Conservation (phyloP, 2,888 invertebrate genomes). For the Epistrophe eligans region DNA sequence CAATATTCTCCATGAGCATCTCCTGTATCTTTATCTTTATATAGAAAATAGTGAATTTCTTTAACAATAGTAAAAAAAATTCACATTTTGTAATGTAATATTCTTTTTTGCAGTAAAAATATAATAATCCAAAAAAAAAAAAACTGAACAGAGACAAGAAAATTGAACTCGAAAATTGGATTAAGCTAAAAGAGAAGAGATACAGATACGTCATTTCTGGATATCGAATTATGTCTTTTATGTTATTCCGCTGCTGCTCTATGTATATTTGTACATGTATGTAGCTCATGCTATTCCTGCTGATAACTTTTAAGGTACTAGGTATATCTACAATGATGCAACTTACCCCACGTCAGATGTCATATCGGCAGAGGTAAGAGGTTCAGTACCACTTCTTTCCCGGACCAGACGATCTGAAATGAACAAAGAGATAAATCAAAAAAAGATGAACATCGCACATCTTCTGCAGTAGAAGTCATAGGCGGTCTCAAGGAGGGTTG, state of each 20-base stretch:
- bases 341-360: slow-evolving; percentile 81
- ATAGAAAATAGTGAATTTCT: neutral
- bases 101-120: slow-evolving; percentile 29
- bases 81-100: slow-evolving; percentile 60
- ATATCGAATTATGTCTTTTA: slow-evolving; percentile 72
- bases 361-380: slow-evolving; percentile 83
- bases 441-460: slow-evolving; percentile 40
- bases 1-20: neutral
- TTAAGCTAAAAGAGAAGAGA: slow-evolving; percentile 56
- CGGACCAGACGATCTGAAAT: slow-evolving; percentile 82
- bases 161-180: slow-evolving; percentile 70
- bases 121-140: slow-evolving; percentile 21
- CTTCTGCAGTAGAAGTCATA: neutral
- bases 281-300: neutral
- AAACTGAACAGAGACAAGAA: slow-evolving; percentile 43
- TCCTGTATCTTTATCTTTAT: neutral
- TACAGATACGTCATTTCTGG: slow-evolving; percentile 66
- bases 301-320: neutral
- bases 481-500: neutral
- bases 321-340: slow-evolving; percentile 32
- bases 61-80: slow-evolving; percentile 3
- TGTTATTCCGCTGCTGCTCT: slow-evolving; percentile 9
- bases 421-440: slow-evolving; percentile 15
- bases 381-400: slow-evolving; percentile 82
- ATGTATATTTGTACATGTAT: no score